Evolutionary conservation across 1,140 invertebrate species (phyloP).

Genomic region (Neotoxoptera formosana): DNA sequence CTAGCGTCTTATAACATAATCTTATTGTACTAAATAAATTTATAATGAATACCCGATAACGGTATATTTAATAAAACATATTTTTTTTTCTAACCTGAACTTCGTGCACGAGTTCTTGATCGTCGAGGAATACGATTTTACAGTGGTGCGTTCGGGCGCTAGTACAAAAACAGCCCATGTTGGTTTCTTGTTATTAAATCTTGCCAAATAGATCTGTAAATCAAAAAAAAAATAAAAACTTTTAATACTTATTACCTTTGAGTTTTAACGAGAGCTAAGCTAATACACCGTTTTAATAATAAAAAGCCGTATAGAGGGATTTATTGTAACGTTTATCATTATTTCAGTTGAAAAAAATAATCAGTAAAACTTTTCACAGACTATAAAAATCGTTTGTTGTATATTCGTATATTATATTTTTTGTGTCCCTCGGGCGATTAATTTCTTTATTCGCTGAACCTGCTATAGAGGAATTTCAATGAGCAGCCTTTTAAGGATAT

Average conservation of each 20-base stretch:
- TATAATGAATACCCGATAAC: neutral
- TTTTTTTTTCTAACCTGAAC: constrained; percentile 64
- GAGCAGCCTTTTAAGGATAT: neutral
- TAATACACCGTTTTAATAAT: neutral
- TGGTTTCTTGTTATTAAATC: neutral
- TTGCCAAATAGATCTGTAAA: constrained; percentile 1
- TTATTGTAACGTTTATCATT: neutral
- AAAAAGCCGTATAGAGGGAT: neutral
- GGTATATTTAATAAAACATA: neutral
- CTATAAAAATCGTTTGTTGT: neutral
- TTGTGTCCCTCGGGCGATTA: neutral
- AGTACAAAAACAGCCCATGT: constrained; percentile 64
- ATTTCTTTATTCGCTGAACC: neutral
- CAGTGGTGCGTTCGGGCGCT: constrained; percentile 65
- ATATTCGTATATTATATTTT: neutral
- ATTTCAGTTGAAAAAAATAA: neutral
- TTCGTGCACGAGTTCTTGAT: constrained; percentile 69
- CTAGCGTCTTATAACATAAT: neutral
- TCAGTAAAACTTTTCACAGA: neutral
- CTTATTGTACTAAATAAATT: neutral
- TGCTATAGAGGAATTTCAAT: neutral
- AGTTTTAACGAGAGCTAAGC: neutral
- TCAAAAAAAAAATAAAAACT: neutral
- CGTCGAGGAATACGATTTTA: constrained; percentile 68
- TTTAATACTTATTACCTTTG: neutral